Base-by-base conservation (phyloP, 2,888 invertebrate genomes). In the Deilephila porcellus region DNA sequence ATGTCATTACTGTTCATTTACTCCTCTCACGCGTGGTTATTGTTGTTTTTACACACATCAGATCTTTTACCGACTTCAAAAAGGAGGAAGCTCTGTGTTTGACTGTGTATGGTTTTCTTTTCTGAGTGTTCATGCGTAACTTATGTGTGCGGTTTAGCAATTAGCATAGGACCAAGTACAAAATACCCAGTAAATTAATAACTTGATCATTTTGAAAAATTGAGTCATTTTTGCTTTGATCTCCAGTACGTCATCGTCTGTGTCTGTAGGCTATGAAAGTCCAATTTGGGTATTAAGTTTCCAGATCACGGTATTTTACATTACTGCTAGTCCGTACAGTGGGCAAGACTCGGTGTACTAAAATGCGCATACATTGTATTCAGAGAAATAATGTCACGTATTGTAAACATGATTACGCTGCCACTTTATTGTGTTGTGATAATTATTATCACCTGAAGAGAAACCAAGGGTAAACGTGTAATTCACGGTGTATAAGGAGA, bases 1-100 rank as follows among this genome's bases (percentile, higher is more conserved):
- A 59, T 73, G 64, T 52, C 25, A 67, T 67, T 67, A 52, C 45
- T 17, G 52, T 17, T 52, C 67, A 45, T 52, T 67, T 52, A 67
- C 6, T 52, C 25, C 4, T 63, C 37, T 52, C 25, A 25, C 34
- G 11, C 6, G 67, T 25, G 52, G 45, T 67, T 52, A 14, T 67
- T 67, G 4, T 14, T 25, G 67, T 17, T 25, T 25, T 25, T 20
- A 25, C 4, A 67, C n/a, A 19, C 7, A 34, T 29, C 32, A 19
- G 1, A 14, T 4, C 14, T 19, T 19, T 19, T 14, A n/a, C n/a
- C 19, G 17, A 1, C 19, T 60, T 25, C 4, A 32, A 32, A 5
- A 32, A 14, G 0, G 32, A 29, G 6, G 62, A 29, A 32, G 17
- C 34, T 19, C 3, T 3, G 34, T 62, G 4, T 19, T 32, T 19